phyloP scores from a whole-genome alignment of 2,113 vertebrate species.

The Clinocottus analis region DNA sequence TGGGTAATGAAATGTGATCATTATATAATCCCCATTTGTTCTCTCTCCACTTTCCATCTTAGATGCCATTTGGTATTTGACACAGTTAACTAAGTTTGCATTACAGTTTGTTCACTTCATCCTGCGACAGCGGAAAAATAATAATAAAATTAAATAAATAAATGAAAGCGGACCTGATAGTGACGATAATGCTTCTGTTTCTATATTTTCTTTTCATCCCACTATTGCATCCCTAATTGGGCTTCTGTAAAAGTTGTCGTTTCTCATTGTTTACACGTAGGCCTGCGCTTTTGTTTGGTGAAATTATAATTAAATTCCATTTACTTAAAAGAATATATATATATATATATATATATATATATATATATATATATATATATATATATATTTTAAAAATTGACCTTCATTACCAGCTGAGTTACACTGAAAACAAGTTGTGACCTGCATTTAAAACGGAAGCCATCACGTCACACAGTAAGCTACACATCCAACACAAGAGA shows the following conservation, averaged over 20 bases:
- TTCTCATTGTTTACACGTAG: background rate
- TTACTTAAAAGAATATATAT: background rate
- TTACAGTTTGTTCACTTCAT: constrained; percentile 61
- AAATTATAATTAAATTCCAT: background rate
- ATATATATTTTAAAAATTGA: too few relatives aligned
- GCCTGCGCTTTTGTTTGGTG: background rate
- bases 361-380: too few relatives aligned
- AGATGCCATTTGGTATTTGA: constrained; percentile 72
- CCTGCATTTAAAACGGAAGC: too few relatives aligned
- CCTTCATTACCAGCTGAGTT: background rate
- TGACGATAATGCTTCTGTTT: background rate
- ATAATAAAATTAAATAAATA: background rate
- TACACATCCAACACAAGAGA: background rate
- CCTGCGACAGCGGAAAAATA: constrained; percentile 38
- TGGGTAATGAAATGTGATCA: constrained; percentile 78
- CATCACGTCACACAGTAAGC: too few relatives aligned
- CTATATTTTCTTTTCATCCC: background rate
- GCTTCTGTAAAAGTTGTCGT: background rate
- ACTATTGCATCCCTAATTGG: background rate
- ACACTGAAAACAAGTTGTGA: background rate
- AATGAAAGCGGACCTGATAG: constrained; percentile 39
- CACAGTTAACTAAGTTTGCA: constrained; percentile 70
- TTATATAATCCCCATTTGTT: constrained; percentile 80
- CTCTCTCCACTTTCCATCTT: constrained; percentile 60
- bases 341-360: too few relatives aligned